Evolutionary conservation across 2,888 invertebrate species (phyloP), one percentile per base, ranked within the genome.

Genomic region (Timandra comae): DNA sequence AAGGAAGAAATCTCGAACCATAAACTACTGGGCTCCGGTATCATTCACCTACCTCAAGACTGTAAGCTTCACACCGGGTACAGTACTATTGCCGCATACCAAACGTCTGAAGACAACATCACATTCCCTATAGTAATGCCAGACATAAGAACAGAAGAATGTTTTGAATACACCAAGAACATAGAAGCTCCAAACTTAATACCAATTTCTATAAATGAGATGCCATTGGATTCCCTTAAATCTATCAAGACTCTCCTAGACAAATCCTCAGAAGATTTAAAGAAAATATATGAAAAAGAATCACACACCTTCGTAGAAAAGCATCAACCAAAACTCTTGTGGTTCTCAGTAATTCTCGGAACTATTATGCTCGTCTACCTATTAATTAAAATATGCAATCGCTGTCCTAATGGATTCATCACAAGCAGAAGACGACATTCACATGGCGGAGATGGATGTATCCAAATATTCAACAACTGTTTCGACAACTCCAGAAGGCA

Each of bases 61-160:
- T 50, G 48, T 22, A 49, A 46, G 27, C 29, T 52, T 1, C 29
- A 47, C 23, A 54, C 50, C 2, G 41, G 43, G 4, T 44, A 43
- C 24, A 45, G 41, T 13, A 47, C 52, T 2, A 30, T 53, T 1
- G 29, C 46, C 33, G 49, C 49, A 9, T 28, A 29, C 5, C 26
- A 44, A 22, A 19, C 26, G 1, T 21, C 20, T 2, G 30, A 36
- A 34, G 33, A 43, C 23, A 56, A 50, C 11, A 25, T 42, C 2
- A 48, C 41, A 1, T 33, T 25, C 10, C 48, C 50, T 3, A 38
- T 45, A 1, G 35, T 49, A 12, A 27, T 39, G 7, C 42, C 44
- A 1, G 48, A 49, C 27, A 47, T 49, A 8, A 34, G 38, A 30
- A 44, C 24, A 1, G n/a, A n/a, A n/a, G 41, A 46, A 13, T 49